phyloP scores from a whole-genome alignment of 2,797 vertebrate genomes.

The Poliocrania exsul region DNA sequence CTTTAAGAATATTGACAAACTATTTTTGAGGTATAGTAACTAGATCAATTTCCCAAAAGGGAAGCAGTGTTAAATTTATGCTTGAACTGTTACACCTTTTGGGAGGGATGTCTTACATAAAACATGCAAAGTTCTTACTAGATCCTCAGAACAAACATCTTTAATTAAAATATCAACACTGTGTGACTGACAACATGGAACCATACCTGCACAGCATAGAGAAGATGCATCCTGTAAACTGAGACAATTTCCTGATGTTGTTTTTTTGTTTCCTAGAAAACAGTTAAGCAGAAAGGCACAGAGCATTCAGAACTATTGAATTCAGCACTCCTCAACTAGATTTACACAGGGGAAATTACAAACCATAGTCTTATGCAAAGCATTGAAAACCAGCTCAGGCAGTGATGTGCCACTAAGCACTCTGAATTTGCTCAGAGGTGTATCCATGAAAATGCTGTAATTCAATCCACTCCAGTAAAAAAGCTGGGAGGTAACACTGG shows the following conservation, averaged over 20 bases:
- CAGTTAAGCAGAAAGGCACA: not conserved
- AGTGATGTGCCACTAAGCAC: not conserved
- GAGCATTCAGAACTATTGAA: not conserved
- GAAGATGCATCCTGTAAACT: slow-evolving; percentile 97
- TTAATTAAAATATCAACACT: not conserved
- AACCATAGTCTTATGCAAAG: not conserved
- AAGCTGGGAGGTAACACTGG: not conserved
- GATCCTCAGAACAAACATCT: not conserved
- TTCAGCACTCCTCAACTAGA: not conserved
- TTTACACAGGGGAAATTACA: not conserved
- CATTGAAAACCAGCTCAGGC: not conserved
- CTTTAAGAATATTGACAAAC: not conserved
- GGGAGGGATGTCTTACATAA: not conserved
- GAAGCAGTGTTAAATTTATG: not conserved
- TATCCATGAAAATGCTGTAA: not conserved
- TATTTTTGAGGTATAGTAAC: not conserved
- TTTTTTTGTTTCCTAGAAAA: slow-evolving; percentile 91
- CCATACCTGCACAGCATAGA: slow-evolving; percentile 96
- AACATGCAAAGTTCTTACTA: not conserved
- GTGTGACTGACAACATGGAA: not conserved
- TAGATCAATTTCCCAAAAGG: not conserved
- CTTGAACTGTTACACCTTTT: not conserved
- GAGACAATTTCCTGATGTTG: slow-evolving; percentile 95
- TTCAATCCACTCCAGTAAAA: not conserved
- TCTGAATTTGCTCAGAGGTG: not conserved